Evolutionary conservation across 1,140 invertebrate genomes (phyloP), one percentile per base, ranked within the genome.

Genomic region (Copidosoma floridanum): DNA sequence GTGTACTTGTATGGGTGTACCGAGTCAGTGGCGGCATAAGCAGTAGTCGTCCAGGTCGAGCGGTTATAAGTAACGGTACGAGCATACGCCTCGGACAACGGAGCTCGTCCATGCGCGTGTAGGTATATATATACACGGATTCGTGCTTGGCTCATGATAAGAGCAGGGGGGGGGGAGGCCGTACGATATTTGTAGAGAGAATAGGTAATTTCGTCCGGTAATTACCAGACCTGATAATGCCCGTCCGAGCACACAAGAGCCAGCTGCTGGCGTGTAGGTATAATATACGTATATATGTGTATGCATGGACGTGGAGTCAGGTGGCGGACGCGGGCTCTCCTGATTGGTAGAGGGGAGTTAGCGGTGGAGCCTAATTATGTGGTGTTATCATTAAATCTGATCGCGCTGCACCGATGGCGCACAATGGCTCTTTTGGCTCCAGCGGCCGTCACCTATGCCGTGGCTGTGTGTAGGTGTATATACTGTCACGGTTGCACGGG

Each of bases 351-450:
- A 65, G 64, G 57, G 64, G 67, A 72, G 76, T 79, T 75, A 74
- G 68, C 69, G 71, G 56, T 64, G 52, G 58, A 69, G 70, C 75
- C 70, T 73, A 77, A 78, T 77, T 76, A 77, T 69, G 56, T 61
- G 67, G 66, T 52, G 70, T 74, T 77, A 75, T 77, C 72, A 68
- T 72, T 72, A 71, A 73, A 75, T 74, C 70, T 73, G 68, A 71
- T 75, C 50, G 35, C 12, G 29, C 21, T 32, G 29, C 67, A 68
- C 61, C 69, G 70, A 74, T 61, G 69, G 65, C n/a, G 68, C 71
- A 54, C 40, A 72, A 71, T 69, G 63, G 40, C 65, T 71, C 68
- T 71, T 70, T 62, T 57, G 60, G 43, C 44, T 18, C 59, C 60
- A 52, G 44, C 57, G 56, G 46, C 14, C 12, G 26, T 12, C 29